Evolutionary conservation across 1,140 invertebrate species (phyloP).

Genomic region (Drosophila bocki): DNA sequence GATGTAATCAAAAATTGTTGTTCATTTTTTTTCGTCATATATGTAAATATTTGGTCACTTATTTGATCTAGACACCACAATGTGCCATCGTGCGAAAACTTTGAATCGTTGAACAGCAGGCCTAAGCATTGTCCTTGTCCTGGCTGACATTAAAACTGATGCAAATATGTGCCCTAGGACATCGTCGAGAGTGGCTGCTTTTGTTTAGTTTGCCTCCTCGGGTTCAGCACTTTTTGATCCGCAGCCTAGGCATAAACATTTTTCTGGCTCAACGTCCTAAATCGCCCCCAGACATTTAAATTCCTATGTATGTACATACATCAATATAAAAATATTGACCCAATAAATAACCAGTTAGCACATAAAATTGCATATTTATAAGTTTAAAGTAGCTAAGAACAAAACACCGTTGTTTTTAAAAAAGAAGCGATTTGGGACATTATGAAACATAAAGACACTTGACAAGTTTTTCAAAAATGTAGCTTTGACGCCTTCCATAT

Average conservation of each 20-base stretch:
- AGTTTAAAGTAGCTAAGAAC: background rate
- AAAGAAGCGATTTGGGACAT: no score
- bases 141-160: slow-evolving; percentile 68
- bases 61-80: background rate
- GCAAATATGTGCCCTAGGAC: slow-evolving; percentile 65
- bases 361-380: background rate
- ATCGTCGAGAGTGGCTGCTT: slow-evolving; percentile 47
- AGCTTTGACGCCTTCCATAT: no score
- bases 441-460: no score
- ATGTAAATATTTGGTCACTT: background rate
- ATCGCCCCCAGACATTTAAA: background rate
- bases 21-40: no score
- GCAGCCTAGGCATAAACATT: slow-evolving; percentile 16
- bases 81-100: slow-evolving; percentile 48
- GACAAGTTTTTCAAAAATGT: no score
- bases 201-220: slow-evolving; percentile 42
- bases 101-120: slow-evolving; percentile 49
- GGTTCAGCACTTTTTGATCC: slow-evolving; percentile 44
- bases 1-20: background rate
- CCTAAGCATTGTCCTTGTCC: slow-evolving; percentile 56
- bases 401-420: no score
- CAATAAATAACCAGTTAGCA: slow-evolving; percentile 34
- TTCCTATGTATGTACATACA: no score
- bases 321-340: slow-evolving; percentile 21
- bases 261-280: slow-evolving; percentile 23